Base-by-base conservation (phyloP, 2,797 vertebrate genomes). In the Sebastes paucispinis region DNA sequence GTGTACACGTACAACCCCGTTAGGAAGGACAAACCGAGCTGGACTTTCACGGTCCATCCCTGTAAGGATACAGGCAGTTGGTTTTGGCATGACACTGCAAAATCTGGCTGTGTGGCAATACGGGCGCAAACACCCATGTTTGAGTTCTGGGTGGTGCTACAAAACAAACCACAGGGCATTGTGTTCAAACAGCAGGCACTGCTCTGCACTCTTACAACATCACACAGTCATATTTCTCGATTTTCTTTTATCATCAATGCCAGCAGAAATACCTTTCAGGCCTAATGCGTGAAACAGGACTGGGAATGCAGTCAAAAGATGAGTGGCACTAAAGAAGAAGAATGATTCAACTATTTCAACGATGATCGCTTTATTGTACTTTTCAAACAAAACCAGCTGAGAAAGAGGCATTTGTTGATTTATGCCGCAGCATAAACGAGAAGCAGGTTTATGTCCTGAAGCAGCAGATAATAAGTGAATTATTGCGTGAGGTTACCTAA, bases 101-200 rank as follows among this genome's bases (percentile, higher is more conserved):
- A 78, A 75, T 69, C 83, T 86, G 84, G 82, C 82, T 36, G 80
- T 22, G 73, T 88, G 86, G 93, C 91, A 91, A 82, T 74, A 77
- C 29, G 34, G 80, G 55, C 69, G 78, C 91, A 92, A 91, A 92
- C 86, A 91, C 68, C 71, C 82, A 84, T 92, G 92, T 93, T 91
- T 93, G 91, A 88, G 62, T 89, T 92, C 80, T 87, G 85, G 89
- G 87, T 87, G 87, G 82, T 76, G 87, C 82, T 73, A 65, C 85
- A 83, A 91, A 93, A 88, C 89, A 91, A 93, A 93, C 83, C 75
- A 64, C 77, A 72, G 84, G 87, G 77, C 84, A 69, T 81, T 81
- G 83, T 90, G 84, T 88, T 92, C 71, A 92, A 91, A 91, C 89
- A 89, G 77, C 68, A 77, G 79, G 79, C 82, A 27, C 8, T 11